Base-by-base conservation (phyloP, 1,140 invertebrate species). In the Drosophila bocki region DNA sequence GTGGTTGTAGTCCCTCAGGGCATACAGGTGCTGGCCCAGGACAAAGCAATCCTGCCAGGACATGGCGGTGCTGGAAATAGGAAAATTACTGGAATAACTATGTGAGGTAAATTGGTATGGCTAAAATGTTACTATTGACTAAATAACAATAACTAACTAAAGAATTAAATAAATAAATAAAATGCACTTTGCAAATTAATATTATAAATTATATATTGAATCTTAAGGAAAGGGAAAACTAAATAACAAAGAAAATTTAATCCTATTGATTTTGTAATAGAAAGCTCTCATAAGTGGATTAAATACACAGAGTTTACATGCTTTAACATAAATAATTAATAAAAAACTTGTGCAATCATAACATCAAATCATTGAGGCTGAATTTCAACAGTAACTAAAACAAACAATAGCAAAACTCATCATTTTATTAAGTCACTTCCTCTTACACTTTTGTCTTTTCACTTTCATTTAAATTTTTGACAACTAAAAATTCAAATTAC, bases 41-140 rank as follows among this genome's bases (percentile, higher is more conserved):
- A 99, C 98, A 94, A 98, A 99, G 92, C 98, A 99, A 91, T 99
- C 99, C 65, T 96, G 95, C 35, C 97, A 97, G 94, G 94, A 93
- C 94, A 96, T 94, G 63, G 95, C 93, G 0, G 94, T 91, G 75
- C 95, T 95, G 68, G n/a, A 75, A 39, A 37, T 5, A 3, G 37
- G 13, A 11, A 17, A 32, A 47, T 47, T 15, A n/a, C 0, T 13
- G 12, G 12, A 19, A 19, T 19, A 41, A 56, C 13, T 7, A 26
- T 15, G 35, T 39, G 35, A 13, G 2, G 19, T 6, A 54, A 37
- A 13, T 37, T 13, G 22, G 22, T 2, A 22, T 22, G 22, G 22
- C 22, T 22, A 22, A 22, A 22, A 22, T 22, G 22, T 22, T 22
- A 22, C 2, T 22, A 22, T 22, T 22, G 22, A 22, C 22, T 22